Conservation (phyloP, 2,797 vertebrate genomes). For the Muscicapa comitata region DNA sequence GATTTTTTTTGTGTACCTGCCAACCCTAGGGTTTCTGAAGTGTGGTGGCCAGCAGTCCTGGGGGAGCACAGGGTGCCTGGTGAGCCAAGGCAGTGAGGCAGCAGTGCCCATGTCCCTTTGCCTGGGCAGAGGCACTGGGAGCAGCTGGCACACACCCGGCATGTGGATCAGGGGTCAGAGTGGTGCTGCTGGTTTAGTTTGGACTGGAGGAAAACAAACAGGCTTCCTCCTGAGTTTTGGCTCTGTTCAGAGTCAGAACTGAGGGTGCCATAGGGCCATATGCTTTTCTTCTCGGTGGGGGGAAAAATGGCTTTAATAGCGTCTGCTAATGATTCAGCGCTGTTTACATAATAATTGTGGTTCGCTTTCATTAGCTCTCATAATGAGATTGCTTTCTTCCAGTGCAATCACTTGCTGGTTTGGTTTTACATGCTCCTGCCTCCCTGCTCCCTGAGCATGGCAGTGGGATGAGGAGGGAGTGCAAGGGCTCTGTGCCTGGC, state of each 20-base stretch:
- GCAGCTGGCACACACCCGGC: background rate
- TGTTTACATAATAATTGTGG: constrained; percentile 45
- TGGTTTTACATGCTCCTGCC: background rate
- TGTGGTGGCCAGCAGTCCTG: rapidly evolving
- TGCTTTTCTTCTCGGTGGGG: background rate
- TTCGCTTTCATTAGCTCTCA: constrained; percentile 16
- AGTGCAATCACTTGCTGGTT: background rate
- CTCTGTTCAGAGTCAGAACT: background rate
- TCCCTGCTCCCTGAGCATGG: background rate
- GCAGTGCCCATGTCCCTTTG: background rate
- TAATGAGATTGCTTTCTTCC: constrained; percentile 36
- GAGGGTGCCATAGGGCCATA: background rate
- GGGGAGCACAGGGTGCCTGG: background rate
- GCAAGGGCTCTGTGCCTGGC: background rate
- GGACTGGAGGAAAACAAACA: background rate
- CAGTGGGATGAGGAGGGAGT: background rate
- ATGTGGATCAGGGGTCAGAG: background rate
- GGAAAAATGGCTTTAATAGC: background rate
- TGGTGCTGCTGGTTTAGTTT: background rate
- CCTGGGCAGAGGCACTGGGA: background rate
- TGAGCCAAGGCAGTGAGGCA: background rate
- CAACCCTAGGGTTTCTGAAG: background rate
- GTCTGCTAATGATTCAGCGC: background rate
- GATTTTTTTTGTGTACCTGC: background rate
- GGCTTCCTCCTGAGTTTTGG: background rate